Evolutionary conservation across 2,113 vertebrate genomes (phyloP), one percentile per base, ranked within the genome.

Genomic region (Brachirus orientalis): DNA sequence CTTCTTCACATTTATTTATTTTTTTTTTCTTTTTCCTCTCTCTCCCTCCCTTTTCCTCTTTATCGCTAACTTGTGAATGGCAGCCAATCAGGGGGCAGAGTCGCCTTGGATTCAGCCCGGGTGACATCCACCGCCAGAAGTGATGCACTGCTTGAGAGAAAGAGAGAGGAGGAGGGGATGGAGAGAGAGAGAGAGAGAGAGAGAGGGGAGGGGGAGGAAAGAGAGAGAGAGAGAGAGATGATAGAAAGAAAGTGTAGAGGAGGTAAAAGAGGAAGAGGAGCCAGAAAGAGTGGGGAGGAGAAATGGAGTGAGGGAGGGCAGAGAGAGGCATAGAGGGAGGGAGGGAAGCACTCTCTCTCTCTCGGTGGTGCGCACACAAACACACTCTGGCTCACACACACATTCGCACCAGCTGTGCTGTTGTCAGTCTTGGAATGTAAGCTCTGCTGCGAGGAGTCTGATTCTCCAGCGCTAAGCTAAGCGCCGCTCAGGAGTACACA

Each of bases 21-120:
- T n/a, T n/a, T 22, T 22, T 14, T 7, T 14, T 11, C 18, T 33
- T 50, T 40, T 53, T 54, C 76, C 72, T 86, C 48, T 46, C 45
- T 72, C 36, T 48, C 40, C 55, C 52, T 75, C 72, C 84, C 47
- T 48, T 47, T 72, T 76, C 70, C 86, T 86, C 90, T 93, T 92
- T 91, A 90, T 90, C 68, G 65, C 86, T 63, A 90, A 93, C 88
- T 91, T 91, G 86, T 93, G 89, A 93, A 93, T 94, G 91, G 91
- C 90, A 93, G 89, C 92, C 92, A 94, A 94, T 94, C 92, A 93
- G 88, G 80, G 77, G 84, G 81, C 19, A 68, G 80, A 92, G 87
- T 90, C 89, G 84, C 85, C 80, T 79, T 76, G 38, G 89, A 89
- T 83, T 89, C 90, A 90, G 87, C 84, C 88, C 86, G 88, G 20